Evolutionary conservation across 2,797 vertebrate species (phyloP), one percentile per base, ranked within the genome.

Genomic region (Anableps anableps): DNA sequence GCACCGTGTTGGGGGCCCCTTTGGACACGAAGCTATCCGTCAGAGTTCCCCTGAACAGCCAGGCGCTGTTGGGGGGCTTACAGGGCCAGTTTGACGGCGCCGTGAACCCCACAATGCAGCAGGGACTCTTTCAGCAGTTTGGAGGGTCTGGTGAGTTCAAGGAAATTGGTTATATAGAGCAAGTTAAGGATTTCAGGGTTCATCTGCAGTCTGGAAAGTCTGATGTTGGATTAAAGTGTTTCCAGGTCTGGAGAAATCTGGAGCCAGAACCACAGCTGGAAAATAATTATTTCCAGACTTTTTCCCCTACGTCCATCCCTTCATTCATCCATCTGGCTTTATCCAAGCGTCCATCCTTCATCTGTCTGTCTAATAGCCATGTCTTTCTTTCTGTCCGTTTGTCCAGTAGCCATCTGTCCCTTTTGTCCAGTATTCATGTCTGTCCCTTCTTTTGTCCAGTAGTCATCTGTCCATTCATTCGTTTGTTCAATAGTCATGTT

Each of bases 31-130:
- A 97, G 5, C 82, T 98, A 89, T 92, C 95, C 2, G 86, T 66
- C 87, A 96, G 97, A 83, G 91, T 86, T 75, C 90, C 93, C 85
- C 91, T 98, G 93, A 96, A 93, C 55, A 96, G 92, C 95, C 94
- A 96, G 94, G 91, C 96, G 82, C 95, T 98, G 94, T 91, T 97
- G 81, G 96, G 96, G 6, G 91, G 91, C 31, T 94, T 97, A 74
- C 96, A 95, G 90, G 97, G 96, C 81, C 97, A 97, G 92, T 97
- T 97, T 80, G 94, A 93, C 51, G 77, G 94, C 16, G 94, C 94
- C 72, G 94, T 97, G 80, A 97, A 83, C 89, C 91, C 97, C 16
- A 94, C 96, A 55, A 93, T 97, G 93, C 97, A 97, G 92, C 97
- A 96, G 92, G 97, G 96, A 72, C 95, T 98, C 9, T n/a, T 55